Base-by-base conservation (phyloP, 2,888 invertebrate species). In the Lomographa bimaculata region DNA sequence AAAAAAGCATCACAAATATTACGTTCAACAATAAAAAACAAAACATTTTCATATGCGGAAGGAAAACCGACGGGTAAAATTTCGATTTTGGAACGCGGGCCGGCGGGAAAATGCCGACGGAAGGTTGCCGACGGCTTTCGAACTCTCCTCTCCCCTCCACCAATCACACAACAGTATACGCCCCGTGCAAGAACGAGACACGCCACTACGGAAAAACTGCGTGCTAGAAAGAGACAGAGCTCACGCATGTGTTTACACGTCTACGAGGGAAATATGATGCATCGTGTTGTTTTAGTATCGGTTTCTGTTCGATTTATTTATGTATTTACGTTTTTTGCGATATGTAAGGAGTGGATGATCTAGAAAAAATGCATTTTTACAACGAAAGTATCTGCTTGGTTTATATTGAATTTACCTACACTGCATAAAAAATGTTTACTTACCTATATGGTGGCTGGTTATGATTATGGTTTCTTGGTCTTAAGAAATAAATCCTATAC, bases 51-150 rank as follows among this genome's bases (percentile, higher is more conserved):
- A 36, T 29, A 27, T 3, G n/a, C 4, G 23, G 23, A 25, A 29
- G 6, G 20, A 46, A 44, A 37, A 33, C 16, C 53, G 48, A 26
- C 49, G 55, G 45, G 56, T 49, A 38, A 54, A 63, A 66, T 71
- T 71, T 80, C 70, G 64, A 75, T 70, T 77, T 79, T 75, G 60
- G 63, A 79, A 78, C 67, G 63, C 67, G 64, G 49, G 54, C 76
- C 87, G 87, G 72, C 87, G 87, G 87, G 79, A 85, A 86, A 86
- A 78, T 74, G 84, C 87, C 87, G 87, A 68, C 87, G 87, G 87
- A 57, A 60, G 65, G 66, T 55, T 58, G 61, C 86, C 87, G 86
- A 64, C 87, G 86, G 87, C 60, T 63, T 67, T 55, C 62, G 62
- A 60, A 64, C 70, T 69, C 71, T 75, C 70, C 72, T 75, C 71